phyloP scores from a whole-genome alignment of 2,888 invertebrate genomes.

The Scaptomyza reducta region DNA sequence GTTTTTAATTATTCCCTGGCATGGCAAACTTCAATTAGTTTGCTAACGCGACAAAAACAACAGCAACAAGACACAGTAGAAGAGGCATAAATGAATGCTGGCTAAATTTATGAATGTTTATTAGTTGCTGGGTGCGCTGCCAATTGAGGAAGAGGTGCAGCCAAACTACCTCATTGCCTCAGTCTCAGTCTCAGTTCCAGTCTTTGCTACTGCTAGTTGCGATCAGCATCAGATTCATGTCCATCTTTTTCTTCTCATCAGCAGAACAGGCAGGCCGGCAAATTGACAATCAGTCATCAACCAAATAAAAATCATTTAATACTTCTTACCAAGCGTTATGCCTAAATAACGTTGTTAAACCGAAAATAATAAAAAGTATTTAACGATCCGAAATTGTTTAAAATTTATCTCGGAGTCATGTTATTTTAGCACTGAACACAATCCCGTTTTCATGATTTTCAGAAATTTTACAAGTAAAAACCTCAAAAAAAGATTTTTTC shows the following conservation, averaged over 20 bases:
- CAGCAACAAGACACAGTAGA: conserved; percentile 27
- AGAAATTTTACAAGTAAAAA: no score
- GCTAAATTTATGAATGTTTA: conserved; percentile 63
- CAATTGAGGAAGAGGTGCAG: conserved; percentile 73
- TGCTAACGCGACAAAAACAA: conserved; percentile 47
- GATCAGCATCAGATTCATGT: conserved; percentile 39
- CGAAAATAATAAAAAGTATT: no score
- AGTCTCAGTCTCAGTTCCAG: conserved; percentile 14
- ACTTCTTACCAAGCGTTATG: neutral
- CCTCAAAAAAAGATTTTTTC: no score
- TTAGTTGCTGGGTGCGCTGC: conserved; percentile 60
- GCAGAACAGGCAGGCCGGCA: neutral
- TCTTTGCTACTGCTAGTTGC: neutral
- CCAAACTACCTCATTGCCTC: conserved; percentile 10
- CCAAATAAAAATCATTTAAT: conserved; percentile 5
- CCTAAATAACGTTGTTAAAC: neutral
- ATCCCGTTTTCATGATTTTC: no score
- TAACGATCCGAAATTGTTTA: no score
- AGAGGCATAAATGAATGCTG: conserved; percentile 36
- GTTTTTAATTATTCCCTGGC: conserved; percentile 28
- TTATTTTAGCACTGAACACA: no score
- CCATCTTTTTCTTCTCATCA: conserved; percentile 49
- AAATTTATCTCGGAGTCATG: no score
- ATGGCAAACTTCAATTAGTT: conserved; percentile 67
- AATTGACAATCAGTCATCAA: conserved; percentile 22